Evolutionary conservation across 2,113 vertebrate genomes (phyloP).

Genomic region (Micronisus gabar): DNA sequence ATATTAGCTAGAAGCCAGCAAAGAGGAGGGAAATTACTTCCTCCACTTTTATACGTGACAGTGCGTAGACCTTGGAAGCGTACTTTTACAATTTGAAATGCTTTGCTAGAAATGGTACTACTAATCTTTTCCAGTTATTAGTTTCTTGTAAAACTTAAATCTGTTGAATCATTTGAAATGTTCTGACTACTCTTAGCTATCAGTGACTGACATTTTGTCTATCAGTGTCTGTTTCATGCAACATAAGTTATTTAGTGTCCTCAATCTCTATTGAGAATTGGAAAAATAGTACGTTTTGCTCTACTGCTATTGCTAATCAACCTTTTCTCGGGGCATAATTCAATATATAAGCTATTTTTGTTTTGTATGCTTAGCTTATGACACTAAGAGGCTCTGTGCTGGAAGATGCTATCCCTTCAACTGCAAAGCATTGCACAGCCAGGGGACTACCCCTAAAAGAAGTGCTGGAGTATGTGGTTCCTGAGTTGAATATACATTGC

Average conservation of each 20-base stretch:
- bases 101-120: background rate
- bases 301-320: background rate
- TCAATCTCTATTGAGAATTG: background rate
- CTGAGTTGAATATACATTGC: constrained; percentile 90
- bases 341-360: background rate
- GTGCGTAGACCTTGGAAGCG: background rate
- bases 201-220: background rate
- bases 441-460: constrained; percentile 91
- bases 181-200: background rate
- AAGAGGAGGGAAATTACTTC: background rate
- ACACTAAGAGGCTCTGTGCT: constrained; percentile 89
- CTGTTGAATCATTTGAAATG: background rate
- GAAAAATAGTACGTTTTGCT: background rate
- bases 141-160: background rate
- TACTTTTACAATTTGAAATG: background rate
- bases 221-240: background rate
- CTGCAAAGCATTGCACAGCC: constrained; percentile 89
- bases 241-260: background rate
- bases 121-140: background rate
- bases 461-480: constrained; percentile 89
- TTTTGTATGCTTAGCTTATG: constrained; percentile 78
- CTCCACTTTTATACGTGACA: background rate
- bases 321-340: background rate
- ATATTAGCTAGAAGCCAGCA: background rate
- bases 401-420: constrained; percentile 91